Conservation (phyloP, 2,888 invertebrate species). For the Vanessa cardui region DNA sequence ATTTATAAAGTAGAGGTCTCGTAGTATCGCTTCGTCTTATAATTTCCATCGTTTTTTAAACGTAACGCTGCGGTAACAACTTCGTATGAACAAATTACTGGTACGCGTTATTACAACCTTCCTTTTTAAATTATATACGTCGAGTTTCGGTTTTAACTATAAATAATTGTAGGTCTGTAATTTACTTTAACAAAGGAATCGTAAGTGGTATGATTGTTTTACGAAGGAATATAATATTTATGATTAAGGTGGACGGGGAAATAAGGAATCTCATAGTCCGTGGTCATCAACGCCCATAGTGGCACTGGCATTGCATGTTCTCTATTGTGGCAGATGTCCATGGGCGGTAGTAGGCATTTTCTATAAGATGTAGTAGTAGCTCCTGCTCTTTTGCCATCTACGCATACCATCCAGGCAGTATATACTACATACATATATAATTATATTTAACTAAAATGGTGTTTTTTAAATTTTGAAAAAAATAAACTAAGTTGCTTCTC, state of each 20-base stretch:
- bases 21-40: slow-evolving; percentile 37
- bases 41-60: slow-evolving; percentile 48
- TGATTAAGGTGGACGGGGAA: background rate
- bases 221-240: background rate
- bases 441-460: too few species aligned
- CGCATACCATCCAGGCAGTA: too few species aligned
- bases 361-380: too few species aligned
- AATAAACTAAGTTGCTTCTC: too few species aligned
- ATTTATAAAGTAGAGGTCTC: too few species aligned
- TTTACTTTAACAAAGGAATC: slow-evolving; percentile 15
- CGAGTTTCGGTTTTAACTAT: slow-evolving; percentile 30
- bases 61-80: slow-evolving; percentile 59
- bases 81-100: slow-evolving; percentile 65
- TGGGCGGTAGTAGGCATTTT: background rate
- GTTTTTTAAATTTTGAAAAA: too few species aligned
- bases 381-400: too few species aligned
- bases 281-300: too few species aligned
- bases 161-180: slow-evolving; percentile 15
- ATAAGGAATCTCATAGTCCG: too few species aligned
- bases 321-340: too few species aligned
- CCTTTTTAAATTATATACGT: slow-evolving; percentile 43
- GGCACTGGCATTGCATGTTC: too few species aligned
- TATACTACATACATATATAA: too few species aligned
- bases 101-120: slow-evolving; percentile 64
- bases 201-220: background rate